Base-by-base conservation (phyloP, 2,113 vertebrate species). In the Taurulus bubalis region DNA sequence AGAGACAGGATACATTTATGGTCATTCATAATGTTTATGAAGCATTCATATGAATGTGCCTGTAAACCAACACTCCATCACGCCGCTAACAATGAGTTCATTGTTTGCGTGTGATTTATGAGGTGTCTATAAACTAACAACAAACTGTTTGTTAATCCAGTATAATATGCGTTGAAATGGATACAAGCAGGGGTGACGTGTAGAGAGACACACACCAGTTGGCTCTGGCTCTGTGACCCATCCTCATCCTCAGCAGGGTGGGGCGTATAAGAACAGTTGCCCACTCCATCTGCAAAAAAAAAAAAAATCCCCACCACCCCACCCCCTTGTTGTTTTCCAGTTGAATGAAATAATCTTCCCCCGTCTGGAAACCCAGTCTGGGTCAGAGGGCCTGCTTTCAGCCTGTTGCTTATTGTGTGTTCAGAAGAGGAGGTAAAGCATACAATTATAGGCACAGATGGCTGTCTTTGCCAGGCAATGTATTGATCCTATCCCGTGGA, bases 371-470 rank as follows among this genome's bases (percentile, higher is more conserved):
- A 90, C 82, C 93, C 91, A 94, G 94, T 94, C 93, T 95, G 92
- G 95, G 94, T 95, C 94, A 95, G 89, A 94, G 92, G 93, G 90
- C 92, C 94, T 91, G 91, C 85, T 89, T 85, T 93, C 93, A 95
- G 94, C 94, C 95, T 95, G 95, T 95, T 96, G 94, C 95, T 95
- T 93, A 94, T 95, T 95, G 94, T 95, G 91, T 88, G 86, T 89
- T 91, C 86, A 92, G 93, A 89, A 90, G 92, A 91, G 89, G 91
- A 93, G 88, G 86, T 91, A 93, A 93, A 92, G 91, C 89, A 91
- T 80, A 95, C 93, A 94, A 95, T 95, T 94, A 58, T 58, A 95
- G 90, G 94, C 95, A 95, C 95, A 96, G 95, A 96, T 95, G 95
- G 95, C 92, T 90, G 92, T 93, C 94, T 94, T 89, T 94, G 92